These are phyloP conservation scores for Hippocampus abdominalis DNA, from an alignment of 2,113 vertebrate genomes.

Conservation along the genomic window DNA sequence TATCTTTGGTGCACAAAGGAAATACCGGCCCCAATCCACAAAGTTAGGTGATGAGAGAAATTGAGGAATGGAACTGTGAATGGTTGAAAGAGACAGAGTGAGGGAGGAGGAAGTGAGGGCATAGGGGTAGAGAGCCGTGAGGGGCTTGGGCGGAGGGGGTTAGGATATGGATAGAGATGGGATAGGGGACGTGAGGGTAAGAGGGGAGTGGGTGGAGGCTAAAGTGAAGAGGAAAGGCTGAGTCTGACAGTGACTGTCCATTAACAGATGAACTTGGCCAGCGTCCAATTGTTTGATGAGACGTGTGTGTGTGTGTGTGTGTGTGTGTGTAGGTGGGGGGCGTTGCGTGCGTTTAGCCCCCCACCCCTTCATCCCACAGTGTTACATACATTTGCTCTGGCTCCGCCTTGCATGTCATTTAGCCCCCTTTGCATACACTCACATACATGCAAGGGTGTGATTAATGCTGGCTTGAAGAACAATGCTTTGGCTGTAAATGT, in stretches of 20 bases:
- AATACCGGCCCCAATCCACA: conserved; percentile 39
- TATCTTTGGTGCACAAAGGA: conserved; percentile 45
- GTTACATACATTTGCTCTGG: conserved; percentile 8
- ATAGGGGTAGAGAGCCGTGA: conserved; percentile 83
- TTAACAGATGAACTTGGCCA: conserved; percentile 99
- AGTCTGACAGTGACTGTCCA: conserved; percentile 82
- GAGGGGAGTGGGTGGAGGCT: conserved; percentile 75
- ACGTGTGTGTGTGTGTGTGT: conserved; percentile 74
- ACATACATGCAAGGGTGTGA: neutral
- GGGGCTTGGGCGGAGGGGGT: conserved; percentile 34
- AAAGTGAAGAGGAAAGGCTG: conserved; percentile 70
- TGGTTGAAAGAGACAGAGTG: conserved; percentile 68
- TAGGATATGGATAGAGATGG: conserved; percentile 18
- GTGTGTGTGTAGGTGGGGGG: conserved; percentile 10
- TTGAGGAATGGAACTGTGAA: conserved; percentile 25
- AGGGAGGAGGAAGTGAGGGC: conserved; percentile 74
- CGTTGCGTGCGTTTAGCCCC: conserved; percentile 5
- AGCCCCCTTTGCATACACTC: neutral
- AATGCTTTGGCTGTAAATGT: neutral
- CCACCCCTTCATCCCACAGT: conserved; percentile 9
- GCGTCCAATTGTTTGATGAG: conserved; percentile 89
- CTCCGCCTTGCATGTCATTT: conserved; percentile 19
- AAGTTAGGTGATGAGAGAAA: conserved; percentile 40
- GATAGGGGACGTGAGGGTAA: conserved; percentile 81
- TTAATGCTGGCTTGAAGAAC: neutral